These are phyloP conservation scores for Xyliphius kryptos DNA, from an alignment of 2,113 vertebrate genomes.

Conservation along the genomic window DNA sequence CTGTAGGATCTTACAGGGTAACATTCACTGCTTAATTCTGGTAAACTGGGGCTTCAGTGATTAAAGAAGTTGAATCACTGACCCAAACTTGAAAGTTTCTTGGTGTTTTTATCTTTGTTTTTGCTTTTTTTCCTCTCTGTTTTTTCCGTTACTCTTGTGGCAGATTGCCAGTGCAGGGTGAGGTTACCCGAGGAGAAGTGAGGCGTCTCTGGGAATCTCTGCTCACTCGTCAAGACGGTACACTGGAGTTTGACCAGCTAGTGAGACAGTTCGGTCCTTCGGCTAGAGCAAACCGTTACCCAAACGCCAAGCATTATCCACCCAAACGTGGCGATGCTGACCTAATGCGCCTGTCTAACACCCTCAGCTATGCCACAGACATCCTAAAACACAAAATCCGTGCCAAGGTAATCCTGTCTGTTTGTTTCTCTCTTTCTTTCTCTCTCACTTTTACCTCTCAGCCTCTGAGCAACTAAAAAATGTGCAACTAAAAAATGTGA, in stretches of 20 bases:
- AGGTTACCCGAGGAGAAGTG: conserved; percentile 55
- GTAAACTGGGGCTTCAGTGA: no score
- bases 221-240: conserved; percentile 55
- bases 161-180: conserved; percentile 56
- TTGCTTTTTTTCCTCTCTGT: background rate
- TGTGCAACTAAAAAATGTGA: no score
- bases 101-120: no score
- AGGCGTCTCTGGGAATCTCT: conserved; percentile 54
- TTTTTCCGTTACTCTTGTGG: background rate
- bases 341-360: conserved; percentile 42
- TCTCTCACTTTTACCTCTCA: background rate
- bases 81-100: no score
- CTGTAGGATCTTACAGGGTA: background rate
- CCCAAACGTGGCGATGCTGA: conserved; percentile 32
- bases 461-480: no score
- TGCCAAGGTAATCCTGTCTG: conserved; percentile 38
- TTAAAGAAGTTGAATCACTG: no score
- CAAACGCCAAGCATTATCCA: conserved; percentile 44
- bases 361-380: conserved; percentile 47
- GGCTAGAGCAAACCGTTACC: conserved; percentile 48
- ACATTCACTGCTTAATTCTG: no score
- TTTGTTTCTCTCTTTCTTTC: background rate
- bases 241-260: conserved; percentile 59
- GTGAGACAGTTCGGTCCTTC: conserved; percentile 52
- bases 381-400: conserved; percentile 32